Percentiles rank a stretch among this genome's conserved stretches.
Evolutionary conservation across 2,888 invertebrate genomes (phyloP).

Genomic region (Cetonia aurata): DNA sequence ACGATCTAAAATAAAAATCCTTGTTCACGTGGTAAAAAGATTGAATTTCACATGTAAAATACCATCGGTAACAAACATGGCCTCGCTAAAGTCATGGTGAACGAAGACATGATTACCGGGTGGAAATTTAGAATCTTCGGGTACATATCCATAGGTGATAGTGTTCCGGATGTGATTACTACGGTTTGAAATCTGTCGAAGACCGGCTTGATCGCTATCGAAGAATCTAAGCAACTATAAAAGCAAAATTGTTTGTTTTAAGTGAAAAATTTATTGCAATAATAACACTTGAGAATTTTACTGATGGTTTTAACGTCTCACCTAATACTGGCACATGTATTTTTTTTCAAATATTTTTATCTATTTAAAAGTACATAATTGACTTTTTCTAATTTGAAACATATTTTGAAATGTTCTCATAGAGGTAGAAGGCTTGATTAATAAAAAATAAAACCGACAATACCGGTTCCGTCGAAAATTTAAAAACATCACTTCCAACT

Average conservation of each 20-base stretch:
- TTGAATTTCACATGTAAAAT: conserved; percentile 43
- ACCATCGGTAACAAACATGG: conserved; percentile 98
- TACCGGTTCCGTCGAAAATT: too few relatives aligned
- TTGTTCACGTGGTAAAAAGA: too few relatives aligned
- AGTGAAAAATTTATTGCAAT: conserved; percentile 21
- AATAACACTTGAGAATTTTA: too few relatives aligned
- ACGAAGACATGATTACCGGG: conserved; percentile 96
- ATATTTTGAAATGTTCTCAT: too few relatives aligned
- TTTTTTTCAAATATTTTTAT: too few relatives aligned
- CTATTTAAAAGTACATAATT: too few relatives aligned
- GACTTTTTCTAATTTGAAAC: too few relatives aligned
- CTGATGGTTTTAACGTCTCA: too few relatives aligned
- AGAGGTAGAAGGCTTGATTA: too few relatives aligned
- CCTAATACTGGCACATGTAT: too few relatives aligned
- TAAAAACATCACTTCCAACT: too few relatives aligned
- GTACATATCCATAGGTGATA: conserved; percentile 99
- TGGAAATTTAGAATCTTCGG: conserved; percentile 99
- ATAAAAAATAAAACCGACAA: too few relatives aligned
- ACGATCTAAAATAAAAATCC: conserved; percentile 78
- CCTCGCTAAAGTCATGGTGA: conserved; percentile 98
- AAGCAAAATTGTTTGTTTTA: conserved; percentile 46
- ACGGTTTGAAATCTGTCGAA: conserved; percentile 97
- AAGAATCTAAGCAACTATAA: conserved; percentile 96
- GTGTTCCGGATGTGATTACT: conserved; percentile 97
- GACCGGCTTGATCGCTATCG: conserved; percentile 97